These are phyloP conservation scores for cat (Felis catus) DNA, from an alignment of 2,113 vertebrate genomes.

Conservation along the genomic window DNA sequence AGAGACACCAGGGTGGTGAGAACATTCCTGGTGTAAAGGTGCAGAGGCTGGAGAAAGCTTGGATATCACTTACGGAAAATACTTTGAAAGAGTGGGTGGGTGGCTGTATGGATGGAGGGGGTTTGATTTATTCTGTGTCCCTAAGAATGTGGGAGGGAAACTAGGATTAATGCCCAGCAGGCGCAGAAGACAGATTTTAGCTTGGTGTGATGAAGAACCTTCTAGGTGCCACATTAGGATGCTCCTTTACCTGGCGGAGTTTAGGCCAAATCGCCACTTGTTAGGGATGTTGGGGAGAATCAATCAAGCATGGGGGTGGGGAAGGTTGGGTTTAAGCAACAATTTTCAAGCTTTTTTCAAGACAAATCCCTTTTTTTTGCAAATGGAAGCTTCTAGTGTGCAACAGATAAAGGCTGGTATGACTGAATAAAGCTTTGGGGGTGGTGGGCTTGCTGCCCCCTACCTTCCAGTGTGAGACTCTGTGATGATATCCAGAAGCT, in stretches of 20 bases:
- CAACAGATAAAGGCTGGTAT: not conserved
- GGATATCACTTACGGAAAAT: not conserved
- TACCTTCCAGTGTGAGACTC: not conserved
- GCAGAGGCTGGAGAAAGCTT: not conserved
- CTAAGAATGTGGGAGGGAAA: not conserved
- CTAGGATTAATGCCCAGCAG: not conserved
- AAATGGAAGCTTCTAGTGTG: not conserved
- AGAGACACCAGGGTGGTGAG: not conserved
- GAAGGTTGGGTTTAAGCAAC: not conserved
- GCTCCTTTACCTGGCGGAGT: not conserved
- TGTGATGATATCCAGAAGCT: not conserved
- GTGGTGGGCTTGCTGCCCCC: not conserved
- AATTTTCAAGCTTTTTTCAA: not conserved
- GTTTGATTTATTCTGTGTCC: not conserved
- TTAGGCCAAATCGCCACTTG: not conserved
- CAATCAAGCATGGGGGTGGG: not conserved
- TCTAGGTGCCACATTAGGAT: not conserved
- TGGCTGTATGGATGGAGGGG: not conserved
- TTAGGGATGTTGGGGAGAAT: not conserved
- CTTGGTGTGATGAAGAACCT: not conserved
- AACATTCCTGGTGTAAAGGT: not conserved
- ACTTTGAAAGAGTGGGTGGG: not conserved
- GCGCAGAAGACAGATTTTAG: accelerated
- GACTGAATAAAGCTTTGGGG: not conserved
- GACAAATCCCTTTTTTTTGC: not conserved